Evolutionary conservation across 2,113 vertebrate genomes (phyloP).

Genomic region (Muntiacus reevesi): DNA sequence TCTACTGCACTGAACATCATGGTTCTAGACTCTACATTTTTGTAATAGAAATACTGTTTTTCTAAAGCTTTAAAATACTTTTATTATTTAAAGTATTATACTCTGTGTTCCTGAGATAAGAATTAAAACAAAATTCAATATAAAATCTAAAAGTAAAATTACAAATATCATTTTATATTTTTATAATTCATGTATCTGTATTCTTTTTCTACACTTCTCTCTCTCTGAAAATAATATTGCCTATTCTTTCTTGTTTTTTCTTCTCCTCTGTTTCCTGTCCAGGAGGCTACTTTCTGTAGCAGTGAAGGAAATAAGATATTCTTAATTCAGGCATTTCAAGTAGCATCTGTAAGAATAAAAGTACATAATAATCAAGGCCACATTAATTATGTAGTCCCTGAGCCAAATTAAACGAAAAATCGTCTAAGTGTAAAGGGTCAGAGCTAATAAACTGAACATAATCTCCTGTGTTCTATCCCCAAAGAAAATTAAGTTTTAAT

Average conservation of each 20-base stretch:
- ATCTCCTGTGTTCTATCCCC: slow-evolving; percentile 78
- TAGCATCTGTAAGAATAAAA: slow-evolving; percentile 75
- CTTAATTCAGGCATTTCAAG: slow-evolving; percentile 69
- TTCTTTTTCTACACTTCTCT: neutral
- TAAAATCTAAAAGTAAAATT: neutral
- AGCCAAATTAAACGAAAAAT: slow-evolving; percentile 80
- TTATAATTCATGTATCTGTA: neutral
- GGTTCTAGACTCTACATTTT: neutral
- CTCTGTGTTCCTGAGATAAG: neutral
- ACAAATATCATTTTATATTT: neutral
- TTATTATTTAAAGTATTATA: neutral
- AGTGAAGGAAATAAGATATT: slow-evolving; percentile 77
- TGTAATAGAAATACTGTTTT: neutral
- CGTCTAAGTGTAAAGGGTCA: slow-evolving; percentile 80
- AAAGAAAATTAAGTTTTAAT: slow-evolving; percentile 84
- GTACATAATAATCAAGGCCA: slow-evolving; percentile 74
- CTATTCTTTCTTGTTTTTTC: neutral
- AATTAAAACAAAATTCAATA: neutral
- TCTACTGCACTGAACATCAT: neutral
- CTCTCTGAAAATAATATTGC: neutral
- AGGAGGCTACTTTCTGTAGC: slow-evolving; percentile 69
- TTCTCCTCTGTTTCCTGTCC: slow-evolving; percentile 63
- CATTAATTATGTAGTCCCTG: slow-evolving; percentile 78
- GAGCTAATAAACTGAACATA: slow-evolving; percentile 80
- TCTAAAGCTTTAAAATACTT: neutral